Evolutionary conservation across 2,113 vertebrate genomes (phyloP), one percentile per base, ranked within the genome.

Genomic region (Ochotona princeps): DNA sequence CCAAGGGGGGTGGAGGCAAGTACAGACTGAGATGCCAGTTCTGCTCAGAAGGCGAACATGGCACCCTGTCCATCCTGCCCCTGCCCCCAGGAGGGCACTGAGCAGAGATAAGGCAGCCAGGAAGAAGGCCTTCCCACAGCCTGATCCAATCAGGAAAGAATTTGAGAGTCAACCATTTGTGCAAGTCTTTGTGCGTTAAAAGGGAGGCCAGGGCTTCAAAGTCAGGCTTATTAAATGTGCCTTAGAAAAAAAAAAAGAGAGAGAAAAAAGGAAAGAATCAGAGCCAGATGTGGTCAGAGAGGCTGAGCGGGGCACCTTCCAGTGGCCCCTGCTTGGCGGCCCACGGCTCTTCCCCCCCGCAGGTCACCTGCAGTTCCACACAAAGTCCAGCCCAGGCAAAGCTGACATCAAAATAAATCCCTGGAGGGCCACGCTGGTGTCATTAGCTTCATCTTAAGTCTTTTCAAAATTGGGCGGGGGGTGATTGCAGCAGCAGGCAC

Each of bases 281-380:
- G 99, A 99, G 99, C 99, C 99, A 99, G 98, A 99, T 99, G 99
- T 98, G 98, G 98, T 98, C 98, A 96, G 98, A 98, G 98, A 95
- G 95, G 98, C 97, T 97, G 98, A 98, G 98, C 97, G 97, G 98
- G n/a, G 98, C 98, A 98, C 98, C 98, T 98, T 97, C 97, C 95
- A 90, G 97, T 97, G 96, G 97, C 97, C 97, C 96, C 96, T 95
- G 96, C 98, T 72, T 96, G 79, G 97, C 69, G 93, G 96, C 91
- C 91, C 25, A 69, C 14, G 74, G 97, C 92, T 96, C 96, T 97
- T 95, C 97, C 67, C 97, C 97, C 97, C 90, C 83, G 95, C 96
- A 97, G 97, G 98, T 98, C 97, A 98, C 98, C 98, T 87, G 90
- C 89, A 88, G 96, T 92, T 97, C 97, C 96, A 93, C 95, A 97